Percentiles rank a stretch among this genome's conserved stretches.
Evolutionary conservation across 2,888 invertebrate species (phyloP).

Genomic region (Xanthorhoe spadicearia): DNA sequence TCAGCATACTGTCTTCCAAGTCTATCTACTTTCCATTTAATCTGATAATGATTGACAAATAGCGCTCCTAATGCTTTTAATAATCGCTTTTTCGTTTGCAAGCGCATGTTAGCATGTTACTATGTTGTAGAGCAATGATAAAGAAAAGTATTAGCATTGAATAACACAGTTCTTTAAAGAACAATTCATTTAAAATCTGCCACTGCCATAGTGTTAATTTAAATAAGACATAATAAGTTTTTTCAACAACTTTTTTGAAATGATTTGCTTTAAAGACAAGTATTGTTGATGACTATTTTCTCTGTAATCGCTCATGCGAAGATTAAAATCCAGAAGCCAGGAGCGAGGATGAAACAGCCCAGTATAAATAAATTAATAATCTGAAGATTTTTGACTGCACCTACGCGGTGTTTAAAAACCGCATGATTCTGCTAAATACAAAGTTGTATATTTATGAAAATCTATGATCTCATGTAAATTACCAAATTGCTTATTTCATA

Average conservation of each 20-base stretch:
- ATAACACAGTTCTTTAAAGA: background rate
- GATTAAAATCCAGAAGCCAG: background rate
- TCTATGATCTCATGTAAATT: constrained; percentile 74
- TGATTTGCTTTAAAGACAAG: background rate
- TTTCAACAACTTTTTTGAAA: constrained; percentile 1
- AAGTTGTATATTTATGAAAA: constrained; percentile 50
- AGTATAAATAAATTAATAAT: constrained; percentile 17
- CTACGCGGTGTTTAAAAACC: constrained; percentile 1
- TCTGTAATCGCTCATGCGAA: background rate
- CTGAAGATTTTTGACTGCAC: constrained; percentile 14
- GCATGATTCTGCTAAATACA: constrained; percentile 30
- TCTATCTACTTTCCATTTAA: constrained; percentile 26
- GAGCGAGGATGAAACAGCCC: constrained; percentile 3
- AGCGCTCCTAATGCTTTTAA: constrained; percentile 6
- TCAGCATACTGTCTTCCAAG: constrained; percentile 57
- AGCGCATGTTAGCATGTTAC: background rate
- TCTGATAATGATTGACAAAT: constrained; percentile 6
- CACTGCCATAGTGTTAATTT: constrained; percentile 74
- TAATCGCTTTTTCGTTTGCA: background rate
- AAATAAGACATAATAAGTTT: constrained; percentile 46
- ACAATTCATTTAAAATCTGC: constrained; percentile 47
- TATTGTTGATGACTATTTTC: too few species aligned
- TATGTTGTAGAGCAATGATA: background rate
- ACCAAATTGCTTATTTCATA: constrained; percentile 68
- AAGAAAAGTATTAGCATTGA: background rate